phyloP scores from a whole-genome alignment of 2,113 vertebrate species.

The Elephantulus edwardii region DNA sequence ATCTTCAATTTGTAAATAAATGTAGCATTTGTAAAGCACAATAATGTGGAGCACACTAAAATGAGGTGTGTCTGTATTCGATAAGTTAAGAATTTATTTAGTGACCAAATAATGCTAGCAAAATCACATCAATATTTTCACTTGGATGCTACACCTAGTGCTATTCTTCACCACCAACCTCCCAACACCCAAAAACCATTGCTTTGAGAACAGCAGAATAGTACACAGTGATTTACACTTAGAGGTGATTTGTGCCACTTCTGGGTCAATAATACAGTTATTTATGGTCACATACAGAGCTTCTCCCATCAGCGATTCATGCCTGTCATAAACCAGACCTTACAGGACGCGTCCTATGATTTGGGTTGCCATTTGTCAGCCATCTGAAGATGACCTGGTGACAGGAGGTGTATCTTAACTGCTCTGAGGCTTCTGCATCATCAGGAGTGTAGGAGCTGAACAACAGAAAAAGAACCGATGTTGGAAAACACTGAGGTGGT shows the following conservation, averaged over 20 bases:
- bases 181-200: too few relatives aligned
- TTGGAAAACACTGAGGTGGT: background rate
- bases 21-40: too few relatives aligned
- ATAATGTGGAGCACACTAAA: too few relatives aligned
- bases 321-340: background rate
- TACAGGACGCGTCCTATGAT: background rate
- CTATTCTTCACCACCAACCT: too few relatives aligned
- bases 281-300: background rate
- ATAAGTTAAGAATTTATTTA: slow-evolving; percentile 40
- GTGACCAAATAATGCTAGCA: background rate
- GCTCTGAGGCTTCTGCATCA: background rate
- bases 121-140: background rate
- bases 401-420: background rate
- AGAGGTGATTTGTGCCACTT: background rate
- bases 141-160: background rate
- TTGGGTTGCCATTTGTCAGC: background rate
- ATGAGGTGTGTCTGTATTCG: too few relatives aligned
- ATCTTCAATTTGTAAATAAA: too few relatives aligned
- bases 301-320: background rate
- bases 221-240: background rate
- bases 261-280: background rate
- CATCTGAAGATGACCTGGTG: background rate
- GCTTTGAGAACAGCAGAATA: background rate
- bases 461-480: background rate
- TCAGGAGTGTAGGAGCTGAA: background rate